Conservation (phyloP, 2,113 vertebrate genomes). For the Cochlearius cochlearius region DNA sequence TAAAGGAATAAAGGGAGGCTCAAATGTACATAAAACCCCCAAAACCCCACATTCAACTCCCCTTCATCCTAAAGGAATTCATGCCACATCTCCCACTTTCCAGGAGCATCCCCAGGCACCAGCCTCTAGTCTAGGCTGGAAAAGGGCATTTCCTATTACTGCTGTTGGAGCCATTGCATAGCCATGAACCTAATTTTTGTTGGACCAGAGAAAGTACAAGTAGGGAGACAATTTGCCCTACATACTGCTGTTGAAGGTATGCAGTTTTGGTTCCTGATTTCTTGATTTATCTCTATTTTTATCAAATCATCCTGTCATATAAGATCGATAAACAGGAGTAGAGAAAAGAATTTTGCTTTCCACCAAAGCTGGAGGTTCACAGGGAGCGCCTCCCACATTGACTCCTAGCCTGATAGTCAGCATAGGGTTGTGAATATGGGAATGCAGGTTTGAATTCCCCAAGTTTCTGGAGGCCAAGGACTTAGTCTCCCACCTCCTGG, state of each 20-base stretch:
- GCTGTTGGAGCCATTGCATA: not conserved
- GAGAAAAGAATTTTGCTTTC: not conserved
- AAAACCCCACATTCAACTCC: not conserved
- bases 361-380: not conserved
- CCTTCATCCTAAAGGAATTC: not conserved
- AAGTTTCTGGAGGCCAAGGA: not conserved
- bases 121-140: not conserved
- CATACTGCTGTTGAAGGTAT: not conserved
- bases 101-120: not conserved
- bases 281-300: not conserved
- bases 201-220: not conserved
- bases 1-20: not conserved
- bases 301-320: not conserved
- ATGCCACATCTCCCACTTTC: not conserved
- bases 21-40: not conserved
- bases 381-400: not conserved
- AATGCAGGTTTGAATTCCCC: not conserved
- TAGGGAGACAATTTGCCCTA: not conserved
- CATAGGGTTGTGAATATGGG: not conserved
- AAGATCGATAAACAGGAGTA: not conserved
- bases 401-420: not conserved
- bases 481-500: not conserved
- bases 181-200: not conserved
- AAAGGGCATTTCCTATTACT: not conserved
- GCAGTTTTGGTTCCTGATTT: not conserved